These are phyloP conservation scores for Cantharis flavilabris DNA, from an alignment of 2,888 invertebrate species.

Conservation along the genomic window DNA sequence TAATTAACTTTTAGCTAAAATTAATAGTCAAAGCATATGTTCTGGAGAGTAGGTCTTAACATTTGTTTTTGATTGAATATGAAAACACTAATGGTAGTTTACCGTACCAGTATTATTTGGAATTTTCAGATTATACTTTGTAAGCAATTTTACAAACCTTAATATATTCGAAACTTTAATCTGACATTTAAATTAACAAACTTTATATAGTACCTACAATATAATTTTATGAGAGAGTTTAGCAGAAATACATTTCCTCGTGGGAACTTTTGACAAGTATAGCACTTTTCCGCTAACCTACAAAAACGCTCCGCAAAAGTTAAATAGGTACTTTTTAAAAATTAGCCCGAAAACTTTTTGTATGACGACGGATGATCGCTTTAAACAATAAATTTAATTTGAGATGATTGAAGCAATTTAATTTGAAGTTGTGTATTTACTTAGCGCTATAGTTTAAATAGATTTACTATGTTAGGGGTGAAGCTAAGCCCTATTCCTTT, in stretches of 20 bases:
- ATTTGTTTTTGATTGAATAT: background rate
- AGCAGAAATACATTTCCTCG: background rate
- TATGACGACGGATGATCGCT: background rate
- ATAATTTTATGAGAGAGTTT: background rate
- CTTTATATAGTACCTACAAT: background rate
- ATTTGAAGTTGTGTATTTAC: background rate
- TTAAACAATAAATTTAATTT: background rate
- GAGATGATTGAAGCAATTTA: conserved; percentile 2
- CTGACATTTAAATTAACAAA: background rate
- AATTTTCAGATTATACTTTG: background rate
- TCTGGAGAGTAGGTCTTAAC: background rate
- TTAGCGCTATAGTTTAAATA: conserved; percentile 10
- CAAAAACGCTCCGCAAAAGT: background rate
- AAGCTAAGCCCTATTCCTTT: conserved; percentile 4
- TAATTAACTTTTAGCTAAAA: background rate
- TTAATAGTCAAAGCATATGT: background rate
- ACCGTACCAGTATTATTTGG: background rate
- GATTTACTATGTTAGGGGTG: conserved; percentile 8
- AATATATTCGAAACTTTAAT: background rate
- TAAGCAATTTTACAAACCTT: background rate
- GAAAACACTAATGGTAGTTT: background rate
- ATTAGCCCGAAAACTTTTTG: background rate
- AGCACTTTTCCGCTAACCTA: background rate
- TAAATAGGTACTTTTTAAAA: background rate
- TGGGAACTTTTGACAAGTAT: background rate